Evolutionary conservation across 2,888 invertebrate genomes (phyloP), one percentile per base, ranked within the genome.

Genomic region (Drosophila gaucha): DNA sequence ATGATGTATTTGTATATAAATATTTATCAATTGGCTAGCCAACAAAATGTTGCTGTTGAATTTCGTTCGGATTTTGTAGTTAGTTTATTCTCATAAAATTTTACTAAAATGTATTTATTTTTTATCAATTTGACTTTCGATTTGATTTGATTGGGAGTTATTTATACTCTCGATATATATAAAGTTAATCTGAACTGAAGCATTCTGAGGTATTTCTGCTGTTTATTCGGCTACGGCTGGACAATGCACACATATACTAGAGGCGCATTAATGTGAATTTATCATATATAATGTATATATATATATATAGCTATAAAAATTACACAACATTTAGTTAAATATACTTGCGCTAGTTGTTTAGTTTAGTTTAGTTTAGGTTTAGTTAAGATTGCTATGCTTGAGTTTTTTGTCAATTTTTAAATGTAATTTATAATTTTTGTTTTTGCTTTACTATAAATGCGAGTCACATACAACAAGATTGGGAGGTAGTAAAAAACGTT

Each of bases 401-500:
- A 55, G 38, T 58, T 62, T 35, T 67, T 10, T 41, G 14, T 22
- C 38, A 20, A 20, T 20, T 38, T 50, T 49, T 31, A 9, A 33
- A 35, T 51, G 22, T 51, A 31, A 22, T 30, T 51, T 39, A 36
- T 38, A 33, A 39, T 60, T 57, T 46, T 43, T 35, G 30, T 50
- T 65, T n/a, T 49, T 38, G 54, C 16, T 60, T 74, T 56, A 56
- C 85, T 80, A 69, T 80, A 80, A 80, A 86, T 80, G 85, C 84
- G 58, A 79, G 65, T 86, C 77, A 83, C 86, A 67, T 77, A 88
- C 86, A 83, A 83, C 88, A 79, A 83, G 83, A 86, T 67, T 62
- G 63, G 70, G 85, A 85, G 84, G 85, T 85, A 84, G 84, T 79
- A 78, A 83, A 87, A 79, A 86, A 86, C 80, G 50, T 71, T 68